Base-by-base conservation (phyloP, 2,888 invertebrate species). In the Glaucopsyche alexis region DNA sequence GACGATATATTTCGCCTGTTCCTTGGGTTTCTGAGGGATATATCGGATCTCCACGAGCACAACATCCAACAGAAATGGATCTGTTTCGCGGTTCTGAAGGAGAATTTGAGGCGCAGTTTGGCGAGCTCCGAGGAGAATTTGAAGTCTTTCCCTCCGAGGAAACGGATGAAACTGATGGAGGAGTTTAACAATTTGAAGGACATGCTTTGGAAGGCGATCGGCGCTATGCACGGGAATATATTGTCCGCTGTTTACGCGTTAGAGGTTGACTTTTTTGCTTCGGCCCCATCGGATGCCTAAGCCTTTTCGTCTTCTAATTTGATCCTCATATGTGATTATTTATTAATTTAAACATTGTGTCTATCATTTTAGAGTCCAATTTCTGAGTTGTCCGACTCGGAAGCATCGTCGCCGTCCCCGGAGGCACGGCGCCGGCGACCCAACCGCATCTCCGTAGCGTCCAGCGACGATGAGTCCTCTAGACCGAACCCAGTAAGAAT, bases 331-430 rank as follows among this genome's bases (percentile, higher is more conserved):
- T 40, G 13, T 50, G 6, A 14, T 9, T 8, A 74, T 74, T 64
- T 29, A 4, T 11, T 67, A 49, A 4, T 50, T 40, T 65, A 70
- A 72, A 64, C 50, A 4, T 19, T 65, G 13, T 45, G 9, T 72
- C 7, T 75, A 72, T 75, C 74, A 19, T 80, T 79, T 75, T 85
- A 93, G 90, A 91, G 90, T 81, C 90, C 95, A 75, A 86, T 95
- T 74, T 95, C 95, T 77, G 94, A 94, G 81, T 85, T 95, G 77
- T 95, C 95, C 7, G 95, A 95, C 78, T 94, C 94, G 50, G 93
- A 93, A 75, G 84, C 90, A 73, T 87, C 92, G 40, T 88, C 89
- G 60, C 87, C 88, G 50, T 86, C 91, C 8, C 87, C 90, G 47
- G 85, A 82, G 19, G 82, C 82, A 50, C 78, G 80, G 74, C 81